These are phyloP conservation scores for Archips xylosteana DNA, from an alignment of 2,888 invertebrate genomes.

Conservation along the genomic window DNA sequence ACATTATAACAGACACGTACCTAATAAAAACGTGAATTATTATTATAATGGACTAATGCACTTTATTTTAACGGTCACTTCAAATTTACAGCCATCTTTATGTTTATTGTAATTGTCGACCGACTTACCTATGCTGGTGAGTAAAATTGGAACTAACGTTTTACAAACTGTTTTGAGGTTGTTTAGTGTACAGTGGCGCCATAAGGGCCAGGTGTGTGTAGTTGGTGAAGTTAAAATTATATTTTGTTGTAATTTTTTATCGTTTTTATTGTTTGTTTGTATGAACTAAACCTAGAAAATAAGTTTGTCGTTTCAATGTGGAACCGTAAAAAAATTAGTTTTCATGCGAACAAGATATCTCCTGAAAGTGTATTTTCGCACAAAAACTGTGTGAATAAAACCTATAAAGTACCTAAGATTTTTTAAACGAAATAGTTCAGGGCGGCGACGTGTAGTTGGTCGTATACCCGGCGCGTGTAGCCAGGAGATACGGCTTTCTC, in stretches of 20 bases:
- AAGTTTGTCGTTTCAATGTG: too few relatives aligned
- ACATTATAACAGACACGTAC: neutral
- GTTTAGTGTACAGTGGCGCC: neutral
- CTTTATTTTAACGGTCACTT: slow-evolving; percentile 20
- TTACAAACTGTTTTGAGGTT: neutral
- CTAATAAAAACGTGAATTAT: neutral
- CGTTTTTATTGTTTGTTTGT: neutral
- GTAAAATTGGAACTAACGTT: slow-evolving; percentile 4
- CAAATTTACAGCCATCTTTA: slow-evolving; percentile 14
- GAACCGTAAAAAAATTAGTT: too few relatives aligned
- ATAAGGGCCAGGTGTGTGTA: neutral
- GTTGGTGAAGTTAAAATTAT: neutral
- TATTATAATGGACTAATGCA: slow-evolving; percentile 25
- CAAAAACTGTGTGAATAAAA: too few relatives aligned
- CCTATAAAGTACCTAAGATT: too few relatives aligned
- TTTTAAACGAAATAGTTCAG: too few relatives aligned
- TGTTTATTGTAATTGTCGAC: slow-evolving; percentile 18
- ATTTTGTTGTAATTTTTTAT: neutral
- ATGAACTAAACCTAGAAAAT: neutral
- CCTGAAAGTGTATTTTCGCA: too few relatives aligned
- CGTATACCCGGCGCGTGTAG: too few relatives aligned
- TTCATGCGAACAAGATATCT: too few relatives aligned
- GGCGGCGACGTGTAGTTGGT: too few relatives aligned
- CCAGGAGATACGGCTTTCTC: too few relatives aligned
- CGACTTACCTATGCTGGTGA: slow-evolving; percentile 8